phyloP scores from a whole-genome alignment of 2,113 vertebrate genomes.

The Cynopterus brachyotis region DNA sequence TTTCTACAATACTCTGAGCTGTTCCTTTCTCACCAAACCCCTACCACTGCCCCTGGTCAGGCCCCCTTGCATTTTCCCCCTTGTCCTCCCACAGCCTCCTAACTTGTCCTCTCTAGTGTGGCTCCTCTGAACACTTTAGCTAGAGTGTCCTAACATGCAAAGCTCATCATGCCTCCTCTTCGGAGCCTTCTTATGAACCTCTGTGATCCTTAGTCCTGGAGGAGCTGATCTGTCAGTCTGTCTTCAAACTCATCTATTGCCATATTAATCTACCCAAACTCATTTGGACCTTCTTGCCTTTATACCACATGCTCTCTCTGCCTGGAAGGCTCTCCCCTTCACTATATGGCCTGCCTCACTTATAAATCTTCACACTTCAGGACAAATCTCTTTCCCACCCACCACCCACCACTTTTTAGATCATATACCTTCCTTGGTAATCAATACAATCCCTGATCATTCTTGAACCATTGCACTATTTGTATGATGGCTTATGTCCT shows the following conservation, averaged over 20 bases:
- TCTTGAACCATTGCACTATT: background rate
- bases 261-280: background rate
- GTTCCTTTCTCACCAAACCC: background rate
- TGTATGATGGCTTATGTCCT: background rate
- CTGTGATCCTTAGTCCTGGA: background rate
- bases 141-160: background rate
- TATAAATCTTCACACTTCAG: background rate
- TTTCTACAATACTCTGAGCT: background rate
- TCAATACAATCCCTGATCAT: background rate
- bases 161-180: background rate
- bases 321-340: background rate
- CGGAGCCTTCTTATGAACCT: background rate
- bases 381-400: background rate
- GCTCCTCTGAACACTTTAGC: background rate
- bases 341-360: background rate
- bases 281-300: background rate
- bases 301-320: background rate
- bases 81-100: background rate
- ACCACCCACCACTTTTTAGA: background rate
- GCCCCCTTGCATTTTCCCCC: background rate
- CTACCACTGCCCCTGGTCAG: background rate
- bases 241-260: background rate
- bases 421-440: background rate
- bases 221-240: background rate
- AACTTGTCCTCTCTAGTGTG: background rate